Base-by-base conservation (phyloP, 2,113 vertebrate genomes). In the Lophura nycthemera region DNA sequence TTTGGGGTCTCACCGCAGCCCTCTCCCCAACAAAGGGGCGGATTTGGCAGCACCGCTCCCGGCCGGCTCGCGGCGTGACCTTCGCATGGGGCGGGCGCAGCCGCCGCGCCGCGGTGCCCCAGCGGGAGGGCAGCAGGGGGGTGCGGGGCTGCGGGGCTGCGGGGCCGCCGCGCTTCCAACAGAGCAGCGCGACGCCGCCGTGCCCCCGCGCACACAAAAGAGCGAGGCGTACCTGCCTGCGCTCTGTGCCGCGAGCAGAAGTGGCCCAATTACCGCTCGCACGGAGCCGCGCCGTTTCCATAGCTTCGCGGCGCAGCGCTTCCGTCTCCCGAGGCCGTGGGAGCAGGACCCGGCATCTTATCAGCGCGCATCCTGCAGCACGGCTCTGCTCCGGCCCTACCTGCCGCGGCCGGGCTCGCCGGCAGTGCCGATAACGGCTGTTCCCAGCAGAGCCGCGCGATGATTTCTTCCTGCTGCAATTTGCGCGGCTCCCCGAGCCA, bases 271-370 rank as follows among this genome's bases (percentile, higher is more conserved):
- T 98, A 98, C 97, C 98, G 98, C 97, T 98, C 97, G 98, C 98
- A 98, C 98, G 98, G 98, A 95, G 96, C 97, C 98, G 97, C 97
- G 86, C 97, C 89, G 98, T 99, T 99, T 98, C 99, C 99, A 99
- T 99, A 99, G 98, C 98, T 98, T 98, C 98, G 67, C 97, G 92
- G 97, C 88, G 7, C 97, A 95, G 98, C 81, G 92, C 98, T 98
- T 98, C 98, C 85, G 98, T 98, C 98, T 98, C 98, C 95, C 56
- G 98, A 98, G 98, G 98, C 97, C 98, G 97, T 95, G 45, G 97
- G 98, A 97, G 97, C 98, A 98, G 98, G 98, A 98, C 98, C 97
- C 97, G 96, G 98, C 97, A 96, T 98, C 98, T 99, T 98, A 98
- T 99, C 99, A 98, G 98, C 97, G 95, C 98, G 98, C 98, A 98